phyloP scores from a whole-genome alignment of 1,140 invertebrate genomes.

The Drosophila repleta region DNA sequence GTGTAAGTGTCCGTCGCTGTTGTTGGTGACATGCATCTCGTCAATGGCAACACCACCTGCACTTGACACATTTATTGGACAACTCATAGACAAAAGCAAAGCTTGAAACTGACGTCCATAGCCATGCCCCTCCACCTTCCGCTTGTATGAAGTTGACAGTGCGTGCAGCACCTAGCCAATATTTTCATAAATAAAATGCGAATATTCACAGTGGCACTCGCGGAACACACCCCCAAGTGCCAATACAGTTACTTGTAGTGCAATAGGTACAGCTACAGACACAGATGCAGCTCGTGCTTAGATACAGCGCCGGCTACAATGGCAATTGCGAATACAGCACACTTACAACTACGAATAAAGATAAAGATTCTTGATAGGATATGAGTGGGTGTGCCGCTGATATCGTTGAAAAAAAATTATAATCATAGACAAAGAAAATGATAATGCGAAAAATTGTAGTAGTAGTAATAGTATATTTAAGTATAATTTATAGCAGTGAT shows the following conservation, averaged over 20 bases:
- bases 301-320: too few relatives aligned
- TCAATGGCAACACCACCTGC: conserved; percentile 74
- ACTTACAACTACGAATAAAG: too few relatives aligned
- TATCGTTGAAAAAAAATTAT: too few relatives aligned
- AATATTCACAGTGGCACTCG: conserved; percentile 3
- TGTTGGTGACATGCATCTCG: conserved; percentile 62
- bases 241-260: background rate
- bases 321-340: too few relatives aligned
- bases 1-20: conserved; percentile 19
- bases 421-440: too few relatives aligned
- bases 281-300: too few relatives aligned
- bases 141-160: conserved; percentile 38
- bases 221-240: background rate
- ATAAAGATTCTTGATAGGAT: too few relatives aligned
- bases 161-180: conserved; percentile 38
- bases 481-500: too few relatives aligned
- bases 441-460: too few relatives aligned
- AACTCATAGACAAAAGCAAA: conserved; percentile 73
- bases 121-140: conserved; percentile 34
- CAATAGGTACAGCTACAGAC: conserved; percentile 2
- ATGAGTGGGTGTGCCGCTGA: too few relatives aligned
- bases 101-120: conserved; percentile 59
- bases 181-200: conserved; percentile 34
- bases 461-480: too few relatives aligned
- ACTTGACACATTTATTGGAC: conserved; percentile 80